Evolutionary conservation across 2,888 invertebrate genomes (phyloP).

Genomic region (Nymphalis c-album): DNA sequence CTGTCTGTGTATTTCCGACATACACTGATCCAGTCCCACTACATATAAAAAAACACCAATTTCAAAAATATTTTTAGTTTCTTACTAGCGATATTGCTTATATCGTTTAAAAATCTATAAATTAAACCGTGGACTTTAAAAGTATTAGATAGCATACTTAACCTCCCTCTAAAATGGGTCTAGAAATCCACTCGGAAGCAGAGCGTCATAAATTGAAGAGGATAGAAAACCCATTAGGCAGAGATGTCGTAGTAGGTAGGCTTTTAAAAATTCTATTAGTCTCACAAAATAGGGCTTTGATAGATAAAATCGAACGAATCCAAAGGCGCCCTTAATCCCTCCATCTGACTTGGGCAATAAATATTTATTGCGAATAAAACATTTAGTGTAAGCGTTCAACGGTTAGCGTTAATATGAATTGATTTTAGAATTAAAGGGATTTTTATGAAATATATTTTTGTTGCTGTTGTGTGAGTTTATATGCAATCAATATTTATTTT

Average conservation of each 20-base stretch:
- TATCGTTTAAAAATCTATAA: no score
- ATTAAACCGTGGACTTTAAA: no score
- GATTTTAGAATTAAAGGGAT: no score
- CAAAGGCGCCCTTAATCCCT: conserved; percentile 57
- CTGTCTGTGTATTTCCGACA: no score
- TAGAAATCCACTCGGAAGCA: conserved; percentile 10
- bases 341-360: conserved; percentile 63
- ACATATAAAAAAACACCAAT: no score
- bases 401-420: neutral
- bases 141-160: neutral
- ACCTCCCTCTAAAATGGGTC: conserved; percentile 7
- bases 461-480: no score
- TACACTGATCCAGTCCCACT: no score
- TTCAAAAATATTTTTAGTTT: no score
- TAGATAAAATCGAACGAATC: conserved; percentile 44
- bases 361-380: conserved; percentile 70
- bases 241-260: conserved; percentile 37
- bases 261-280: conserved; percentile 44
- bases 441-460: no score
- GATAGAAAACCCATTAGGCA: conserved; percentile 38
- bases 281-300: conserved; percentile 44
- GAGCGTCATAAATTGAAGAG: conserved; percentile 32
- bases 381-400: conserved; percentile 32
- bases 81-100: no score
- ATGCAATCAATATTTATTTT: no score